phyloP scores from a whole-genome alignment of 2,113 vertebrate genomes.

The Cygnus buccinator region DNA sequence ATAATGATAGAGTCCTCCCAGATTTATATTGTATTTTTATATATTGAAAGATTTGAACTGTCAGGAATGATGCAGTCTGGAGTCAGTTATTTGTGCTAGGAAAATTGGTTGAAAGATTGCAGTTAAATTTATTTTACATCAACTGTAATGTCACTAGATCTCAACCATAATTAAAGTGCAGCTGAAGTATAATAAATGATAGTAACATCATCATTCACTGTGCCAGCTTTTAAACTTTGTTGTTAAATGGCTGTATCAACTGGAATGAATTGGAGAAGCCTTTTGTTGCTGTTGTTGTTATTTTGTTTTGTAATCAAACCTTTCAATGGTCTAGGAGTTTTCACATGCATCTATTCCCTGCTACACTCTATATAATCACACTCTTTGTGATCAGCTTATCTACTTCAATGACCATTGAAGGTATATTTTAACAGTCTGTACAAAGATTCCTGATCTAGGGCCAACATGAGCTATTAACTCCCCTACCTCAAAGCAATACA shows the following conservation, averaged over 20 bases:
- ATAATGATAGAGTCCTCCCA: background rate
- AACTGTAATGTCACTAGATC: background rate
- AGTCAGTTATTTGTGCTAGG: background rate
- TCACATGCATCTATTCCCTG: background rate
- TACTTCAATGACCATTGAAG: background rate
- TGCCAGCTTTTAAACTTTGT: background rate
- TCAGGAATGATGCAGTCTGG: background rate
- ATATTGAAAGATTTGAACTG: background rate
- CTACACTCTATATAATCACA: background rate
- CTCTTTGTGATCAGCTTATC: background rate
- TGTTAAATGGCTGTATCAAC: background rate
- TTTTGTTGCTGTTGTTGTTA: background rate
- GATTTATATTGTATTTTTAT: background rate
- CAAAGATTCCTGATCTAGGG: background rate
- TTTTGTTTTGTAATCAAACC: background rate
- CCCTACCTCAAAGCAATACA: background rate
- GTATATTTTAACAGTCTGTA: background rate
- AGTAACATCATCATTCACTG: background rate
- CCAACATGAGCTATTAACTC: background rate
- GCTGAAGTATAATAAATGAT: background rate
- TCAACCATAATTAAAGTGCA: background rate
- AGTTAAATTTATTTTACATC: background rate
- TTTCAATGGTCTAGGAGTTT: background rate
- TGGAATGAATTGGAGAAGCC: background rate
- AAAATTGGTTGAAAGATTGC: background rate